These are phyloP conservation scores for Enteromius afrohamiltoni DNA, from an alignment of 2,797 vertebrate species.

Conservation along the genomic window DNA sequence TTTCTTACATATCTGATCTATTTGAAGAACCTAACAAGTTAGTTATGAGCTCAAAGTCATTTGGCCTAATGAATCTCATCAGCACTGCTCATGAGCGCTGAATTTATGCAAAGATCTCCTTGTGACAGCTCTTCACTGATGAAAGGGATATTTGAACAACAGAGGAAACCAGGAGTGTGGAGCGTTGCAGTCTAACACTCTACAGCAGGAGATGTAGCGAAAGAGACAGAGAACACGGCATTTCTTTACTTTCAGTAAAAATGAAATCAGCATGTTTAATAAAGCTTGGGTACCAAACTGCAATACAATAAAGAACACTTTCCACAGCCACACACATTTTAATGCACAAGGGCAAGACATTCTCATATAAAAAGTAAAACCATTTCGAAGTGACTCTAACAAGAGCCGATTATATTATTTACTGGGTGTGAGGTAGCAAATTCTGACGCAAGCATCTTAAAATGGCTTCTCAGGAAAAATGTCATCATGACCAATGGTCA, in stretches of 20 bases:
- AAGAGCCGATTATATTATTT: constrained; percentile 76
- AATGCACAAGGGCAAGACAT: constrained; percentile 83
- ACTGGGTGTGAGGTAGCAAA: constrained; percentile 75
- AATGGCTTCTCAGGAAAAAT: constrained; percentile 66
- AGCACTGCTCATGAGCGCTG: neutral
- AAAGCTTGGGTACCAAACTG: constrained; percentile 93
- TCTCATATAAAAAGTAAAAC: constrained; percentile 67
- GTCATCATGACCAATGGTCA: constrained; percentile 41
- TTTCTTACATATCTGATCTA: constrained; percentile 11
- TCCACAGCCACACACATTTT: constrained; percentile 86
- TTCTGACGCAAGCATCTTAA: constrained; percentile 77
- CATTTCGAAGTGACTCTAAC: constrained; percentile 73
- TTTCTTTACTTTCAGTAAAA: constrained; percentile 87
- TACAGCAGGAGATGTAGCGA: constrained; percentile 89
- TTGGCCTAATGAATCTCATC: constrained; percentile 28
- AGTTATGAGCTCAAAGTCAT: constrained; percentile 14
- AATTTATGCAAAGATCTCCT: constrained; percentile 27
- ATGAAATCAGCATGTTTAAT: constrained; percentile 97
- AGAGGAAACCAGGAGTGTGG: constrained; percentile 82
- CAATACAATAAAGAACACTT: constrained; percentile 91
- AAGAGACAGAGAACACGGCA: constrained; percentile 97
- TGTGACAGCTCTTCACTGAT: constrained; percentile 32
- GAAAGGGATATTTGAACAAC: constrained; percentile 94
- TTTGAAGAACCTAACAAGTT: neutral
- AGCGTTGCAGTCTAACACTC: constrained; percentile 84